These are phyloP conservation scores for Drosophila eugracilis DNA, from an alignment of 1,140 invertebrate genomes.

Conservation along the genomic window DNA sequence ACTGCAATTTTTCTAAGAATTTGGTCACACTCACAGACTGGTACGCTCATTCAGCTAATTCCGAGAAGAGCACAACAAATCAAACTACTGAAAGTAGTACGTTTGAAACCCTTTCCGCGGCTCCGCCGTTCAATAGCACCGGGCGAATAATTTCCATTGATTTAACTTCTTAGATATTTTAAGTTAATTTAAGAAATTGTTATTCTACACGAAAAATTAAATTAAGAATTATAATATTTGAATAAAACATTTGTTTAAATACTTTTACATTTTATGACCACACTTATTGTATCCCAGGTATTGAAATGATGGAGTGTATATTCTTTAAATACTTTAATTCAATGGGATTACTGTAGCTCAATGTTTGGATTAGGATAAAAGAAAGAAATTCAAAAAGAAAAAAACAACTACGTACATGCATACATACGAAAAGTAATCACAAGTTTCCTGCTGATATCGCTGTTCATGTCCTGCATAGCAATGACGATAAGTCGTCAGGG, in stretches of 20 bases:
- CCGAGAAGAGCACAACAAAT: constrained; percentile 51
- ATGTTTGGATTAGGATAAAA: too few relatives aligned
- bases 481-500: too few relatives aligned
- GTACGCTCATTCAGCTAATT: constrained; percentile 50
- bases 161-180: constrained; percentile 71
- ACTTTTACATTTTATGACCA: constrained; percentile 33
- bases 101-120: constrained; percentile 52
- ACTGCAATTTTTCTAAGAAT: constrained; percentile 69
- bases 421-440: too few relatives aligned
- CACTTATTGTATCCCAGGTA: not conserved
- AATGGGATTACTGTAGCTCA: too few relatives aligned
- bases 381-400: too few relatives aligned
- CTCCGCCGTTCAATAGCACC: constrained; percentile 55
- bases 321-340: not conserved
- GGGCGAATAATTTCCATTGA: constrained; percentile 80
- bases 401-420: too few relatives aligned
- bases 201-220: constrained; percentile 67
- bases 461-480: too few relatives aligned
- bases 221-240: constrained; percentile 26
- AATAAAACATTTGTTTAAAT: constrained; percentile 47
- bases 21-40: constrained; percentile 57
- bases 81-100: constrained; percentile 41
- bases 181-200: constrained; percentile 49
- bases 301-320: not conserved
- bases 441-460: too few relatives aligned